Evolutionary conservation across 2,113 vertebrate genomes (phyloP), one percentile per base, ranked within the genome.

Genomic region (Seriola rivoliana): DNA sequence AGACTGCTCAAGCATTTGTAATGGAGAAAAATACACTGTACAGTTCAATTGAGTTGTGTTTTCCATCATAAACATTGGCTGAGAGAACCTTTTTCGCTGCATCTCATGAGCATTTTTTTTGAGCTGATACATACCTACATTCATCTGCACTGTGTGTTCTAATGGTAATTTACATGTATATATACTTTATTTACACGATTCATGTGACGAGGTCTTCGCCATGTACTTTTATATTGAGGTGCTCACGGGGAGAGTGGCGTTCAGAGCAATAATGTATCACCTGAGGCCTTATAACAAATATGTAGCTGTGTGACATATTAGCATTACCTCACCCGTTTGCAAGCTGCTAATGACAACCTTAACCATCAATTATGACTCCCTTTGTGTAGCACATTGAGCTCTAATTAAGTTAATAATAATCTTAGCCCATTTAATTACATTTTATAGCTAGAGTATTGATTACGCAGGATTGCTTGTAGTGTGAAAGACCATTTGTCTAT

Each of bases 331-430:
- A 82, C 50, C 78, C 58, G 58, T 80, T 80, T 80, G 65, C 46
- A 69, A 55, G 67, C 57, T 42, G 67, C 55, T 83, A 84, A 75
- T 63, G 65, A 72, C 64, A 50, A 55, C 42, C 38, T 59, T 4
- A 78, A 77, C 65, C 25, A 46, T 71, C 72, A 85, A 73, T 66
- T 73, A 72, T 68, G 66, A 65, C 38, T 69, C 46, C 48, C n/a
- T 69, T 62, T 70, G 80, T 79, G 52, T 19, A 48, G 32, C 59
- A 78, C 62, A 58, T 21, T 2, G n/a, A 85, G 75, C 57, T 73
- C 73, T 68, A 80, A 67, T 76, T 68, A 66, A 75, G 34, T 66
- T 79, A 59, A 85, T 81, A 58, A 78, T 64, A 90, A 86, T 84
- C 48, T 52, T 23, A 23, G 44, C 25, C 55, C 62, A 12, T 71